These are phyloP conservation scores for Dromas ardeola DNA, from an alignment of 2,113 vertebrate genomes.

Conservation along the genomic window DNA sequence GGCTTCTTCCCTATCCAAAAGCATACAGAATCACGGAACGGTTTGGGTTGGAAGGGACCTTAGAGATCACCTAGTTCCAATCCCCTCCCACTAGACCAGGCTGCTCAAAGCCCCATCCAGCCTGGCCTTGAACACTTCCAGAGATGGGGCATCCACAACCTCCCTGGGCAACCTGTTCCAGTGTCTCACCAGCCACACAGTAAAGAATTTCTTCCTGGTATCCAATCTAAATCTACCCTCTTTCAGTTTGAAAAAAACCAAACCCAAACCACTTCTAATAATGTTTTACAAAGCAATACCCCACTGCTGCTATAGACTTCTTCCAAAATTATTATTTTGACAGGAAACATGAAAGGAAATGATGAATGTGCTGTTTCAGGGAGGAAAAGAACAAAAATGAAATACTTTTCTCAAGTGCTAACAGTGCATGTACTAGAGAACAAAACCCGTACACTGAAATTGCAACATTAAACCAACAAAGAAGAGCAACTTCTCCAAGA, in stretches of 20 bases:
- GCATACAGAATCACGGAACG: no score
- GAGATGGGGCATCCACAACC: no score
- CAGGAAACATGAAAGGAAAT: not conserved
- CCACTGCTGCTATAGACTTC: not conserved
- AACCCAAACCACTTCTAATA: not conserved
- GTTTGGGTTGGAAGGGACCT: no score
- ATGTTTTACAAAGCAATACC: not conserved
- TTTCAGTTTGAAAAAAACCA: not conserved
- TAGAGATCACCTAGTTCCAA: no score
- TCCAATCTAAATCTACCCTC: no score
- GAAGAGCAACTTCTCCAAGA: not conserved
- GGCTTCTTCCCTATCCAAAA: not conserved
- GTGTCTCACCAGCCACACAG: no score
- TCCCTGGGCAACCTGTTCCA: no score
- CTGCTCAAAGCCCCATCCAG: no score
- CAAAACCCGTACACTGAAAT: not conserved
- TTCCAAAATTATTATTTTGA: not conserved
- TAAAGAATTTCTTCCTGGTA: no score
- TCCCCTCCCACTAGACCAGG: no score
- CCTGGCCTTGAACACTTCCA: no score
- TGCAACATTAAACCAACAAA: not conserved
- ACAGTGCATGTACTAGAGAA: not conserved
- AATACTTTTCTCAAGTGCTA: not conserved
- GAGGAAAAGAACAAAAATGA: not conserved
- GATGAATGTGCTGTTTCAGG: not conserved